Percentiles rank a stretch among this genome's conserved stretches.
Evolutionary conservation across 1,140 invertebrate species (phyloP).

Genomic region (Polyergus mexicanus): DNA sequence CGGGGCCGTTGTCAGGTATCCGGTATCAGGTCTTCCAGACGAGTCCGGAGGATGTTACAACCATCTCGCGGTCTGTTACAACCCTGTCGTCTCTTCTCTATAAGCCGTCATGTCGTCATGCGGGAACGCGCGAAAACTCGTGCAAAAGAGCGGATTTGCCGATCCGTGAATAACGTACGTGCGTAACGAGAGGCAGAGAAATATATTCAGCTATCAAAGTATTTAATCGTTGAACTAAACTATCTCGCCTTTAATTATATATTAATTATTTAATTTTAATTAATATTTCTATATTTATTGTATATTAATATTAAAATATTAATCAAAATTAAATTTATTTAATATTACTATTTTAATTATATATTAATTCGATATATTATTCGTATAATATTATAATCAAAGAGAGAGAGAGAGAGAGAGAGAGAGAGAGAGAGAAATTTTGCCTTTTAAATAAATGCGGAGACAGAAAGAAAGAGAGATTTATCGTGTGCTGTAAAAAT

Average conservation of each 20-base stretch:
- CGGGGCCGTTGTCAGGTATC: slow-evolving; percentile 51
- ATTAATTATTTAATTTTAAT: too few relatives aligned
- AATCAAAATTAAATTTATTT: too few relatives aligned
- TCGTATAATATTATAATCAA: background rate
- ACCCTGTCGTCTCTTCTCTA: slow-evolving; percentile 14
- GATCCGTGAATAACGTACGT: background rate
- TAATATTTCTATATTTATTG: too few relatives aligned
- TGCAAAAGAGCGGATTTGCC: slow-evolving; percentile 39
- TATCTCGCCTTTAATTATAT: background rate
- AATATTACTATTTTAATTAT: too few relatives aligned
- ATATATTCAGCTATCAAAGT: background rate
- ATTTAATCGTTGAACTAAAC: background rate
- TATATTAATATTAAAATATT: too few relatives aligned
- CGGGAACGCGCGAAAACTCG: slow-evolving; percentile 22
- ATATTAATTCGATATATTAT: background rate
- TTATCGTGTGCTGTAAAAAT: background rate
- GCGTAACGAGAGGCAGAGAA: background rate
- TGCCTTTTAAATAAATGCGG: too few relatives aligned
- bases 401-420: background rate
- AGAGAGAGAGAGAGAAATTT: background rate
- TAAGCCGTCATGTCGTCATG: slow-evolving; percentile 24
- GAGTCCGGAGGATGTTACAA: slow-evolving; percentile 28
- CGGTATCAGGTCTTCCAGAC: slow-evolving; percentile 48
- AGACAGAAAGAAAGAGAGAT: background rate
- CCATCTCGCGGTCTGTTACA: slow-evolving; percentile 16